phyloP scores from a whole-genome alignment of 2,113 vertebrate genomes.

The Protobothrops mucrosquamatus region DNA sequence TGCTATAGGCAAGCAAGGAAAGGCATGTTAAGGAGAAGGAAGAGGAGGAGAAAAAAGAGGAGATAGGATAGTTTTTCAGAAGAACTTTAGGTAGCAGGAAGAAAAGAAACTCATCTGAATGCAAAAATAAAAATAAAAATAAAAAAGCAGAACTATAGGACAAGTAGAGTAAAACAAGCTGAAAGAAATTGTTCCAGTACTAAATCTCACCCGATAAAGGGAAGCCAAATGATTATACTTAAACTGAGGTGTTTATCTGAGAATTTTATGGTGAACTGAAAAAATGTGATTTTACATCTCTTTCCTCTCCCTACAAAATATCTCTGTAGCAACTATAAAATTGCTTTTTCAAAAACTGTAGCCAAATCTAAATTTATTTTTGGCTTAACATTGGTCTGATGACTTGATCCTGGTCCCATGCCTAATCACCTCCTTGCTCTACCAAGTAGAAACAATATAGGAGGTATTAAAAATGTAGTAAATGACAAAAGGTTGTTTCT shows the following conservation, averaged over 20 bases:
- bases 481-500: not conserved
- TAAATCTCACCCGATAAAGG: not conserved
- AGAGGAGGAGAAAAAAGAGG: not conserved
- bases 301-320: not conserved
- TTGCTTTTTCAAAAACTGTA: not conserved
- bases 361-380: not conserved
- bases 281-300: not conserved
- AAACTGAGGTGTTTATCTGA: not conserved
- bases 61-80: not conserved
- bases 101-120: not conserved
- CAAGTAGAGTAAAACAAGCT: not conserved
- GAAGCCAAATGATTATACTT: not conserved
- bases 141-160: not conserved
- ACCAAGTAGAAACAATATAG: not conserved
- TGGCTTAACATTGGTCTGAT: not conserved
- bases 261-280: not conserved
- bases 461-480: not conserved
- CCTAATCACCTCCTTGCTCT: not conserved
- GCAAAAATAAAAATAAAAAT: not conserved
- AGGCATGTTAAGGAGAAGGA: not conserved
- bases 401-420: not conserved
- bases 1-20: not conserved
- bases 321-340: not conserved
- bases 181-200: not conserved
- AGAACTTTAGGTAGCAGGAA: not conserved